Conservation (phyloP, 2,888 invertebrate genomes). For the Stegana nigrithorax region DNA sequence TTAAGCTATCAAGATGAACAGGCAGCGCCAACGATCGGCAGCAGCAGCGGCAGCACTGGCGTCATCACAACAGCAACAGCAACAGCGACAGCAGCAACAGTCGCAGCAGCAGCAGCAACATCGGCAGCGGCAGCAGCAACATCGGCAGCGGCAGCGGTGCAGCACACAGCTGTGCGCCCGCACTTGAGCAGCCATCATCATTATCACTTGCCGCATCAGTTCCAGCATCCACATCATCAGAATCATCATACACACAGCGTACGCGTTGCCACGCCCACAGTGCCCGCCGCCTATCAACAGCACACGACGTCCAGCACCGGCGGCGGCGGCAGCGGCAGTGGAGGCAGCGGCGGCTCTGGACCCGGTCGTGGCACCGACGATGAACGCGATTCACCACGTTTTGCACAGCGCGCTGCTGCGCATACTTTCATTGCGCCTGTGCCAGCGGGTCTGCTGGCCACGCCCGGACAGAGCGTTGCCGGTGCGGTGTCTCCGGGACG, state of each 20-base stretch:
- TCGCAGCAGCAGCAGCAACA: slow-evolving; percentile 23
- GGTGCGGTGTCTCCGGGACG: slow-evolving; percentile 71
- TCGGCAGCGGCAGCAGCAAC: neutral
- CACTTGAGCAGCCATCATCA: slow-evolving; percentile 65
- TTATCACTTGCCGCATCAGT: slow-evolving; percentile 66
- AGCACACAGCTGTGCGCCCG: slow-evolving; percentile 40
- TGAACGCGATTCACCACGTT: slow-evolving; percentile 39
- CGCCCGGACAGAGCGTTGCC: slow-evolving; percentile 62
- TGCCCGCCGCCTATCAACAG: slow-evolving; percentile 50
- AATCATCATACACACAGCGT: slow-evolving; percentile 64
- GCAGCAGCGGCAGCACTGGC: neutral
- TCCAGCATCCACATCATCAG: slow-evolving; percentile 65
- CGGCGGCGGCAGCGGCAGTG: slow-evolving; percentile 31
- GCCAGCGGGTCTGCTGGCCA: slow-evolving; percentile 29
- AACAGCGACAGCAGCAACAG: slow-evolving; percentile 5
- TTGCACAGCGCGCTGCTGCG: slow-evolving; percentile 31
- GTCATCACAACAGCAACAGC: neutral
- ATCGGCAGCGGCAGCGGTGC: slow-evolving; percentile 8
- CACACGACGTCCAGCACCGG: slow-evolving; percentile 31
- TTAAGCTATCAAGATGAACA: slow-evolving; percentile 53
- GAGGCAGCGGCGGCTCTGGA: slow-evolving; percentile 31
- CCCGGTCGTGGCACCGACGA: slow-evolving; percentile 28
- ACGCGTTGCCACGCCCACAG: slow-evolving; percentile 58
- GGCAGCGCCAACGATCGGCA: neutral
- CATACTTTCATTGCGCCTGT: slow-evolving; percentile 35